Evolutionary conservation across 2,888 invertebrate genomes (phyloP).

Genomic region (Sinopyrophorus schimmeli): DNA sequence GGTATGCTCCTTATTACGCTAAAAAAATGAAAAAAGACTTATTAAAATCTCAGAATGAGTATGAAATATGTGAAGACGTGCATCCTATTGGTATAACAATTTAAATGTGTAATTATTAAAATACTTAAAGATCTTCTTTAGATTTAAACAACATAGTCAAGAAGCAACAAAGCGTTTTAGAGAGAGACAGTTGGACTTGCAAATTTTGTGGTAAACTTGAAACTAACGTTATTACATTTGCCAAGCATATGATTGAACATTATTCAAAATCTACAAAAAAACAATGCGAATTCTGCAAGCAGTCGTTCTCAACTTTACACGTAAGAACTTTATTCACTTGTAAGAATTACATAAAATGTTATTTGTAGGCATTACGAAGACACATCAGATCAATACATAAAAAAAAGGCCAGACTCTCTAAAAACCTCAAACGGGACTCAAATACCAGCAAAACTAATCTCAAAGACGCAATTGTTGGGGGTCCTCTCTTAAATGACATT

Average conservation of each 20-base stretch:
- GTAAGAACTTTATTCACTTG: constrained; percentile 31
- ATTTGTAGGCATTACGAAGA: constrained; percentile 38
- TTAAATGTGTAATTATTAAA: no score
- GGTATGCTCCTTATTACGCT: constrained; percentile 64
- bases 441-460: constrained; percentile 3
- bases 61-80: no score
- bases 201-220: constrained; percentile 54
- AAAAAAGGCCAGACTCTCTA: no score
- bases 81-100: constrained; percentile 10
- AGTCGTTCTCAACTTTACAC: constrained; percentile 39
- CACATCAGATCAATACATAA: constrained; percentile 41
- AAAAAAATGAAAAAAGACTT: constrained; percentile 52
- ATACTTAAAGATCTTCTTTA: no score
- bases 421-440: no score
- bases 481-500: constrained; percentile 46
- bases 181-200: constrained; percentile 54
- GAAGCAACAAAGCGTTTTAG: constrained; percentile 47
- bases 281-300: constrained; percentile 45
- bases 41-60: constrained; percentile 1
- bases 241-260: constrained; percentile 54
- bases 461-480: constrained; percentile 43
- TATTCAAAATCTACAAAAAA: constrained; percentile 44
- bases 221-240: constrained; percentile 51
- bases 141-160: constrained; percentile 36
- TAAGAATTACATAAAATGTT: neutral